Evolutionary conservation across 2,113 vertebrate genomes (phyloP), one percentile per base, ranked within the genome.

Genomic region (Fulmarus glacialis): DNA sequence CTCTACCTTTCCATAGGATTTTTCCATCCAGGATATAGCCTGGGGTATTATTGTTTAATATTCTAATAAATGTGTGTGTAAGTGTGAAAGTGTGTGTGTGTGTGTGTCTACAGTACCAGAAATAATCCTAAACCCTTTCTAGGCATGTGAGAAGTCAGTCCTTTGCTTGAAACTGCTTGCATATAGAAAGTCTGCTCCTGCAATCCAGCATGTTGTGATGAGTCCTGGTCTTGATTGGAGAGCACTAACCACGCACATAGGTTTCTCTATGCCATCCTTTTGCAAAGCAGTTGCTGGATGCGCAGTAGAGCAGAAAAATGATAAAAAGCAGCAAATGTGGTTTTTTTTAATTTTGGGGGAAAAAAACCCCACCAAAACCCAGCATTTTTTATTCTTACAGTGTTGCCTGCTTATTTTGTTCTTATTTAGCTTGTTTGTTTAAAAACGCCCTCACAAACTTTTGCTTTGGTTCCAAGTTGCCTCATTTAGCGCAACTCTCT

Each of bases 1-100:
- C 17, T 79, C 62, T 63, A 27, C 16, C 26, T 68, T 89, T 70
- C 67, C 26, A 5, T 1, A 40, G 56, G 64, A 17, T 68, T 85
- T 80, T 82, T 92, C 52, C 43, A 23, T 84, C 10, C n/a, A 64
- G 60, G 17, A 26, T 86, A 42, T 45, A 84, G 55, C 80, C 83
- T 45, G 43, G 20, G 43, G 56, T 89, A 23, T 47, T 87, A 62
- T 66, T 87, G 34, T 82, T 96, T 72, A 85, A 73, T 80, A 89
- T 53, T 80, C 58, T 80, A 58, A 91, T 84, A 60, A 70, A 82
- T 4, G 15, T 36, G 14, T 40, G 40, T 40, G 11, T 40, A 40
- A 40, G 12, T 42, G 9, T 0, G 0, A 40, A 60, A 56, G 34
- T 55, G 48, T 40, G 48, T 40, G 70, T 24, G 34, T n/a, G 27